Evolutionary conservation across 2,113 vertebrate genomes (phyloP).

Genomic region (Cynocephalus volans): DNA sequence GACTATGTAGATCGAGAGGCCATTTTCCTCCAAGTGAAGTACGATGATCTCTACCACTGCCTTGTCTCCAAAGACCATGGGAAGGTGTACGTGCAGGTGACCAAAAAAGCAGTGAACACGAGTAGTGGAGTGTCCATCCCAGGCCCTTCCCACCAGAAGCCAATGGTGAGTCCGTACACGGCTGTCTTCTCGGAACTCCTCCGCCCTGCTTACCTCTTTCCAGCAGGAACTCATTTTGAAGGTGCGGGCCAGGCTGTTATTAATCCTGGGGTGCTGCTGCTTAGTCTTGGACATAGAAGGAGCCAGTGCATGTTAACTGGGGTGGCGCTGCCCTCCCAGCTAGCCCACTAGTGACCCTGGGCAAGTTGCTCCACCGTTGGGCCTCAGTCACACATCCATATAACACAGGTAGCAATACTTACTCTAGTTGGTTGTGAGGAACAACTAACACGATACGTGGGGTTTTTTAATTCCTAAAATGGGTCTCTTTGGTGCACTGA

Average conservation of each 20-base stretch:
- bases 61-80: conserved; percentile 98
- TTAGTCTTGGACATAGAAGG: not conserved
- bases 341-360: too few relatives aligned
- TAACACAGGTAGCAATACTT: rapidly evolving
- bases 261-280: not conserved
- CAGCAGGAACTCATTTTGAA: not conserved
- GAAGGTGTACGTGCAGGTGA: conserved; percentile 97
- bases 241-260: rapidly evolving
- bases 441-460: rapidly evolving
- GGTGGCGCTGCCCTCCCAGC: not conserved
- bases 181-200: rapidly evolving
- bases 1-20: conserved; percentile 95
- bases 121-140: conserved; percentile 97
- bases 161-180: conserved; percentile 93
- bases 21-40: conserved; percentile 98
- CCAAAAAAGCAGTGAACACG: conserved; percentile 95
- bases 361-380: rapidly evolving
- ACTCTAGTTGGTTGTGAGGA: too few relatives aligned
- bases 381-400: rapidly evolving
- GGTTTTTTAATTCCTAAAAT: not conserved
- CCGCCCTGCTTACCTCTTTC: not conserved
- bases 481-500: rapidly evolving
- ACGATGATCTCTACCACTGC: conserved; percentile 98
- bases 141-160: conserved; percentile 97
- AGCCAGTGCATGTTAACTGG: rapidly evolving